These are phyloP conservation scores for Sebastiscus tertius DNA, from an alignment of 2,797 vertebrate species.

Conservation along the genomic window DNA sequence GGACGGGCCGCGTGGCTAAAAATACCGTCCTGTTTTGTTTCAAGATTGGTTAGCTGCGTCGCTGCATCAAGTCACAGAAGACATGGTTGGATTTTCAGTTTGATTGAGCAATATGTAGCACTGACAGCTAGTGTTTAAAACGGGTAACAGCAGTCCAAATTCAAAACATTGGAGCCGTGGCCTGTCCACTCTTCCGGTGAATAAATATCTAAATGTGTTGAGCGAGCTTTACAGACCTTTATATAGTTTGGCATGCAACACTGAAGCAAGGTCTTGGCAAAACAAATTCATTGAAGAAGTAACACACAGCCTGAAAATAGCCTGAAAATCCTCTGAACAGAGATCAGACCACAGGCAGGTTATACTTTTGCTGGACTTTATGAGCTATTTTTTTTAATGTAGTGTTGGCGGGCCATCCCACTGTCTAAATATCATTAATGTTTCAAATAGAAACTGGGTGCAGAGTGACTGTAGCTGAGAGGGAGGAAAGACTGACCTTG, in stretches of 20 bases:
- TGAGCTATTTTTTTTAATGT: background rate
- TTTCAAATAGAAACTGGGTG: conserved; percentile 10
- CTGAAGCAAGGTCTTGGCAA: conserved; percentile 5
- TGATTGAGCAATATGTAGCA: too few relatives aligned
- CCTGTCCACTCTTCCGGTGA: too few relatives aligned
- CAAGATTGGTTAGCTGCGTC: too few relatives aligned
- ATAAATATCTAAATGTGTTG: background rate
- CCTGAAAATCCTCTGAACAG: conserved; percentile 3
- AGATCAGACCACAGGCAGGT: conserved; percentile 13
- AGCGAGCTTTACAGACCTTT: background rate
- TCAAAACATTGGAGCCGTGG: too few relatives aligned
- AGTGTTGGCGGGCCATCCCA: background rate
- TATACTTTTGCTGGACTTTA: conserved; percentile 10
- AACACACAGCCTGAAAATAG: background rate
- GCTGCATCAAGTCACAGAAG: too few relatives aligned
- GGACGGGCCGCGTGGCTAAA: too few relatives aligned
- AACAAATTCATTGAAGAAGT: conserved; percentile 2
- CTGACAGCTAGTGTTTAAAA: too few relatives aligned
- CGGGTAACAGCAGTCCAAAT: too few relatives aligned
- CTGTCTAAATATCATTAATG: conserved; percentile 21
- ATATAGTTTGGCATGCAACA: background rate
- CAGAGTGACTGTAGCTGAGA: background rate
- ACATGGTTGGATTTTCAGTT: too few relatives aligned
- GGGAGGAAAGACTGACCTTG: conserved; percentile 22
- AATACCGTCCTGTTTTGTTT: too few relatives aligned